These are phyloP conservation scores for Zoanthus sociatus DNA, from an alignment of 92 coral and sea anemone genomes.

Conservation along the genomic window DNA sequence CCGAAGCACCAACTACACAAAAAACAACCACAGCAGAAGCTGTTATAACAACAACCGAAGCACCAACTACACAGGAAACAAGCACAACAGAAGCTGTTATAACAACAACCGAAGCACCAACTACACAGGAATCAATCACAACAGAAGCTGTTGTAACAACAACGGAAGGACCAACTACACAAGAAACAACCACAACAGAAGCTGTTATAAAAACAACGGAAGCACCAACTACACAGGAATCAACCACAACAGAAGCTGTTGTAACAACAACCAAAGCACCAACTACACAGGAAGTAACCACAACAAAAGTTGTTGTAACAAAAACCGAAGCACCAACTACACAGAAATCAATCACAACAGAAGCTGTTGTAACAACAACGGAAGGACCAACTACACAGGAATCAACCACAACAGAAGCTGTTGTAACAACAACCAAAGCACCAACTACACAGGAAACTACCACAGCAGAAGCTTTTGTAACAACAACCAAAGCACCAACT, in stretches of 20 bases:
- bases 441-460: not conserved
- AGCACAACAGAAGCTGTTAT: not conserved
- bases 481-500: not conserved
- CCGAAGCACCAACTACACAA: not conserved
- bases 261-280: too few species aligned
- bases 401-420: not conserved
- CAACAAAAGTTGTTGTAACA: not conserved
- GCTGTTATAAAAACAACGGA: not conserved
- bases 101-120: not conserved
- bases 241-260: too few species aligned
- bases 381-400: not conserved
- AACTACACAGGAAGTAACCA: too few species aligned
- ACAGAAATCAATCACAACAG: not conserved
- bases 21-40: too few species aligned
- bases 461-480: not conserved
- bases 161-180: too few species aligned
- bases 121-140: not conserved
- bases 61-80: not conserved
- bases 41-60: not conserved
- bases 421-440: too few species aligned
- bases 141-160: too few species aligned
- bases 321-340: not conserved
- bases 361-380: not conserved
- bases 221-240: too few species aligned
- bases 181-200: too few species aligned